Base-by-base conservation (phyloP, 2,888 invertebrate genomes). In the Xanthia icteritia region DNA sequence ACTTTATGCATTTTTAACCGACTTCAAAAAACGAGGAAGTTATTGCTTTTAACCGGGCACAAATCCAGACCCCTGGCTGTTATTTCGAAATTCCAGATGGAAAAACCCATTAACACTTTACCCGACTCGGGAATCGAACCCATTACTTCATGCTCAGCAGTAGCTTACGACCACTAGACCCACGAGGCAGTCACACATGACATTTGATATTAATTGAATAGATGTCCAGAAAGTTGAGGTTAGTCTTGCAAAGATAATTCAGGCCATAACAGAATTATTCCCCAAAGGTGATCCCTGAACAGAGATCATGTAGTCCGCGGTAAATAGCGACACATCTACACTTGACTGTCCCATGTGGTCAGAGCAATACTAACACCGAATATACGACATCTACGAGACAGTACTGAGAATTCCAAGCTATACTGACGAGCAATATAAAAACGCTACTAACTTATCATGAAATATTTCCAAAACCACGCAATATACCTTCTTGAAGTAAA, bases 331-430 rank as follows among this genome's bases (percentile, higher is more conserved):
- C 74, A 66, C 60, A 77, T 65, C 48, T 63, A 71, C 66, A 74
- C 70, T 68, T 39, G 13, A 3, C 15, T 42, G 69, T 77, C 83
- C 84, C 81, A 3, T 5, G 83, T 45, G 84, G 58, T 11, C n/a
- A 0, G 20, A 60, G 36, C 60, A 70, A 79, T 78, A 45, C 61
- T 69, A 66, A 78, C n/a, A 42, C 36, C 31, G 13, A 45, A 69
- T 73, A 56, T 51, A 78, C 27, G 27, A 74, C 60, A 60, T 60
- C 15, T 27, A 11, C 23, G 11, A 36, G 36, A 67, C 56, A 64
- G 70, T 58, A 76, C 60, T 23, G 69, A 39, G n/a, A 56, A 60
- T 60, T 71, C 71, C 67, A 63, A 51, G n/a, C 56, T 39, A 6
- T 0, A 39, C 6, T 39, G 39, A 39, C 39, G 39, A 39, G 39